Base-by-base conservation (phyloP, 1,140 invertebrate genomes). In the Diorhabda elongata region DNA sequence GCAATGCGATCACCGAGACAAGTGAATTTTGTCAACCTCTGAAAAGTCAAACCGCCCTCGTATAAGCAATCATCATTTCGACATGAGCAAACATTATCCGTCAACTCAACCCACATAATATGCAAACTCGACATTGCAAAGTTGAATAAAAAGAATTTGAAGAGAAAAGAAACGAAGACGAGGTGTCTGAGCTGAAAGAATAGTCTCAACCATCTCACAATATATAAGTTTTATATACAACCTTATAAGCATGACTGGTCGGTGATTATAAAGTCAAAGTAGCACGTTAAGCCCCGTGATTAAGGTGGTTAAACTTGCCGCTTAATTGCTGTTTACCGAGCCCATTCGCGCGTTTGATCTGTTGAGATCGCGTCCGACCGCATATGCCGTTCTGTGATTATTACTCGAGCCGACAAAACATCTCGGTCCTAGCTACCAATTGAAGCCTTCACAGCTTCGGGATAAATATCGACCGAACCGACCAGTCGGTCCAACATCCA, bases 301-400 rank as follows among this genome's bases (percentile, higher is more conserved):
- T 80, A 80, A 75, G 75, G 76, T 76, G 76, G 77, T 79, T 77
- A 76, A 76, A 78, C 74, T 79, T 75, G 76, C 75, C 77, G 74
- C 76, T 79, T 80, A 80, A 80, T 80, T 80, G 78, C 78, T 80
- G 78, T 80, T 80, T 80, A 80, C 79, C 68, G 74, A 80, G 75
- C 73, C 78, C 74, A 80, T 80, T 80, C 79, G 78, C 79, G 79
- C 79, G 77, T 79, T 80, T 78, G 79, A 80, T 78, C 77, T 78
- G 75, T 75, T 75, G 73, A 74, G 76, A 76, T 78, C 77, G 74
- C 73, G 72, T 70, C 69, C 72, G 73, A 73, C 76, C 73, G 75
- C 72, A 73, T 66, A 67, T 64, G 66, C 73, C 73, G 77, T 78
- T 76, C 78, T 80, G 78, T 80, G 79, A 80, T 80, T 80, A 80